These are phyloP conservation scores for Spinibarbus caldwelli DNA, from an alignment of 2,797 vertebrate species.

Conservation along the genomic window DNA sequence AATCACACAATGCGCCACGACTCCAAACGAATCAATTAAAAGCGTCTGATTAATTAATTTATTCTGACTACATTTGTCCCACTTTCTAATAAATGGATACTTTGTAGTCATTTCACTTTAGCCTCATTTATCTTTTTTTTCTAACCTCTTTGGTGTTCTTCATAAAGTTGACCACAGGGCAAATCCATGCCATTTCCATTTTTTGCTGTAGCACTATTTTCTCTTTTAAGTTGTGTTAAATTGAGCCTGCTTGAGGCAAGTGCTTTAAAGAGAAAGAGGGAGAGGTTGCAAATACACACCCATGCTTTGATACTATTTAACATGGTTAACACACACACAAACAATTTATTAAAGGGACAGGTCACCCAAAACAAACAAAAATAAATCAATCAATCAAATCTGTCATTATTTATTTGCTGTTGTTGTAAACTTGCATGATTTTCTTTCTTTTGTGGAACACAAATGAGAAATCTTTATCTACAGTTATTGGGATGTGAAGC, in stretches of 20 bases:
- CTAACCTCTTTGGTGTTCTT: constrained; percentile 41
- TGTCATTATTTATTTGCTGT: background rate
- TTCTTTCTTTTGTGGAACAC: background rate
- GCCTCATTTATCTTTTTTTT: constrained; percentile 50
- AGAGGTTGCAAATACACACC: background rate
- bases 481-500: background rate
- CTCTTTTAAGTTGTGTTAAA: constrained; percentile 42
- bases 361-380: background rate
- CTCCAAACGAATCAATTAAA: constrained; percentile 89
- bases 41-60: constrained; percentile 81
- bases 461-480: background rate
- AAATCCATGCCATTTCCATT: constrained; percentile 48
- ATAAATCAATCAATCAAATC: background rate
- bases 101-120: constrained; percentile 55
- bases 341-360: background rate
- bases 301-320: constrained; percentile 14
- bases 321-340: constrained; percentile 23
- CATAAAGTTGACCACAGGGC: constrained; percentile 49
- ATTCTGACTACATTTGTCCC: constrained; percentile 78
- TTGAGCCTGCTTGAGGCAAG: constrained; percentile 38
- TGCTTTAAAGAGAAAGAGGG: constrained; percentile 26
- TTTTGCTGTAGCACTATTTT: constrained; percentile 43
- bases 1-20: constrained; percentile 89
- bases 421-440: no score
- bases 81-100: constrained; percentile 59